Conservation (phyloP, 2,888 invertebrate genomes). For the Xylota sylvarum region DNA sequence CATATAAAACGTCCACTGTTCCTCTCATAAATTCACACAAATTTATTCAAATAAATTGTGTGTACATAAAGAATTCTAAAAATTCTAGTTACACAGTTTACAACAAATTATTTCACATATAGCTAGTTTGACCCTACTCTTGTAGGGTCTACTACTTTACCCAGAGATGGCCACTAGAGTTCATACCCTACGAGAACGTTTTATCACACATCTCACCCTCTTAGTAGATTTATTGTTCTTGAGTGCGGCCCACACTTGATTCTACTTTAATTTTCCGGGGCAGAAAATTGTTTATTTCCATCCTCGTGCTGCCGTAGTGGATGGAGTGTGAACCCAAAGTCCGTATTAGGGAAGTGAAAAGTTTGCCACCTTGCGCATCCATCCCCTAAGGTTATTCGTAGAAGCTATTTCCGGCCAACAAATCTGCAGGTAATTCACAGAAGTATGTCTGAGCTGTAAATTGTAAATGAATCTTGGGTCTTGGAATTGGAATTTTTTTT, state of each 20-base stretch:
- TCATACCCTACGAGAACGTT: conserved; percentile 21
- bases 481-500: not conserved
- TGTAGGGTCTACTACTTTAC: conserved; percentile 21
- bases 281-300: conserved; percentile 28
- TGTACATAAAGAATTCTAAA: conserved; percentile 9
- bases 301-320: not conserved
- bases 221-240: conserved; percentile 40
- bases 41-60: conserved; percentile 37
- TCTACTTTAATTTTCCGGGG: conserved; percentile 19
- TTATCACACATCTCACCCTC: conserved; percentile 32
- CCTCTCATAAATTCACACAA: conserved; percentile 1
- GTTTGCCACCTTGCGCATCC: conserved; percentile 25
- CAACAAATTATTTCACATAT: conserved; percentile 24
- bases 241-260: not conserved
- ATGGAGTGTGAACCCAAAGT: not conserved
- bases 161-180: conserved; percentile 1
- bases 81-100: conserved; percentile 9
- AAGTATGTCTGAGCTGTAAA: conserved; percentile 9
- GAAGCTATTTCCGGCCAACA: conserved; percentile 25
- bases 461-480: not conserved
- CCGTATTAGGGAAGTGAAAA: conserved; percentile 24
- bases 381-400: conserved; percentile 4
- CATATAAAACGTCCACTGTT: not conserved
- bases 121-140: conserved; percentile 19
- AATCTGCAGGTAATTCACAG: conserved; percentile 23